Percentiles rank a stretch among this genome's conserved stretches.
Conservation (phyloP, 2,888 invertebrate genomes). For the Hydroisotoma schaefferi region DNA sequence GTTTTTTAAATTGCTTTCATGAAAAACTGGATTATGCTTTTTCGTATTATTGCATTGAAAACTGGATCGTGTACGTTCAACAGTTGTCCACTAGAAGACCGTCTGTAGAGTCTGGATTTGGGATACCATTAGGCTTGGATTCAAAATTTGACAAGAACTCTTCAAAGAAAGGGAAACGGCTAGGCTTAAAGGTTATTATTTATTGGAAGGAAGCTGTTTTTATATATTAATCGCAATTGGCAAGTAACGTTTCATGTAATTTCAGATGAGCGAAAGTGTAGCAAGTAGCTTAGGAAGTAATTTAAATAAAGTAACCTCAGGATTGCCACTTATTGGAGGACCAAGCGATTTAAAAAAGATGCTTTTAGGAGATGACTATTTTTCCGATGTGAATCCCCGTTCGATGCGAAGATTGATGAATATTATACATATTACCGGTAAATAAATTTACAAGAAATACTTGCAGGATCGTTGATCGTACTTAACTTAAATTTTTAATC, state of each 20-base stretch:
- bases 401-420: slow-evolving; percentile 96
- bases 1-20: background rate
- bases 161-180: slow-evolving; percentile 66
- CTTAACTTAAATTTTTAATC: background rate
- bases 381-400: slow-evolving; percentile 96
- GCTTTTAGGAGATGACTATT: slow-evolving; percentile 94
- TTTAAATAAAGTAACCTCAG: slow-evolving; percentile 58
- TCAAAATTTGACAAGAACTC: slow-evolving; percentile 44
- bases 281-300: slow-evolving; percentile 89
- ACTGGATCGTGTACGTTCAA: background rate
- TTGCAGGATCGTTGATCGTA: background rate
- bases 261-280: slow-evolving; percentile 80
- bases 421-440: slow-evolving; percentile 91
- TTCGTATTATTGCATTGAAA: background rate
- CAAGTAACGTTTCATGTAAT: slow-evolving; percentile 39
- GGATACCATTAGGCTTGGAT: slow-evolving; percentile 35
- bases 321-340: slow-evolving; percentile 61
- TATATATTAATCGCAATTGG: too few relatives aligned
- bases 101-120: slow-evolving; percentile 48
- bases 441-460: slow-evolving; percentile 26
- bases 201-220: too few relatives aligned
- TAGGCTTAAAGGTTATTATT: slow-evolving; percentile 45
- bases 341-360: slow-evolving; percentile 75
- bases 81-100: slow-evolving; percentile 44
- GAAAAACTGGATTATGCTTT: background rate